Base-by-base conservation (phyloP, 1,140 invertebrate genomes). In the Ladona fulva region DNA sequence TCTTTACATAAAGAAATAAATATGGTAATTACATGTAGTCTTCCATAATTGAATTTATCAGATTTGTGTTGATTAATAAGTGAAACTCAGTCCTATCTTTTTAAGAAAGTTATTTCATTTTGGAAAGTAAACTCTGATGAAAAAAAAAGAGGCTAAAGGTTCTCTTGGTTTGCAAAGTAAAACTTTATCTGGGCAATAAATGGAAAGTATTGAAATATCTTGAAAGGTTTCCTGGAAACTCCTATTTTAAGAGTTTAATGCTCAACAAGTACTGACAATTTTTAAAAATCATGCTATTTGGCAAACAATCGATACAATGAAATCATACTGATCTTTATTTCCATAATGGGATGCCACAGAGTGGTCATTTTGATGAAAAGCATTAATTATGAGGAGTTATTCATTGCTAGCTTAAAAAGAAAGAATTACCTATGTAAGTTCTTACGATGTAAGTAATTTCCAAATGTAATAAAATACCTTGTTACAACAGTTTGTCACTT, bases 361-460 rank as follows among this genome's bases (percentile, higher is more conserved):
- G 3, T 8, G 8, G 29, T 5, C 3, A 37, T 37, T 37, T 37
- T 5, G 8, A 37, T 5, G 8, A 37, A 37, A 37, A 37, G 29
- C 29, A 37, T 37, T 1, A 37, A 37, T 37, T 37, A 37, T 37
- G 29, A 66, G 14, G 14, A 66, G 14, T 12, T 22, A 66, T 66
- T 66, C 14, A 12, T 66, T 66, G n/a, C 52, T 66, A 66, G 52
- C 52, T 66, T 66, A 22, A 16, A 16, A 22, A 10, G 52, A 12
- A 22, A 66, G n/a, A 66, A 66, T 66, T 16, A 37, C 29, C 29
- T 5, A 66, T 66, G 52, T 66, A 66, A 66, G n/a, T 66, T 66
- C 52, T 66, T 66, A 66, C 52, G 14, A 66, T 66, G 52, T 66
- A 66, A 66, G 52, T 66, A 66, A 66, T 66, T 66, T 66, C n/a